phyloP scores from a whole-genome alignment of 2,888 invertebrate genomes.

The Auanema freiburgensis region DNA sequence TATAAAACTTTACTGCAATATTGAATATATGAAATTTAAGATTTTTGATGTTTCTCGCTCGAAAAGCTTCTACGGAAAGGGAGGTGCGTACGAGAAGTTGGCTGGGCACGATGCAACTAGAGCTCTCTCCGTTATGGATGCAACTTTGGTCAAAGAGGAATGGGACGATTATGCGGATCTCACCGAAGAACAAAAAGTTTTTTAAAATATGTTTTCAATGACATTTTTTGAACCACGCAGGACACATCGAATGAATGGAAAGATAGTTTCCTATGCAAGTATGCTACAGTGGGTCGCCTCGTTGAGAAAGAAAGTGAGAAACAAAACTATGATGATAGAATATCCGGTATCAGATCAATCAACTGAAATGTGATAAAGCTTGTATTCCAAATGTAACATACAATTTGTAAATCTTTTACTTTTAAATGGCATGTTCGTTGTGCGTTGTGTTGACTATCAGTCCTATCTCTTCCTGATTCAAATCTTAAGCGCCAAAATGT shows the following conservation, averaged over 20 bases:
- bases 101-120: constrained; percentile 61
- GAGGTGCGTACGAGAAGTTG: constrained; percentile 52
- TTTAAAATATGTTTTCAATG: not conserved
- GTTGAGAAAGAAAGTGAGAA: constrained; percentile 44
- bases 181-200: constrained; percentile 26
- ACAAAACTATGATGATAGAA: constrained; percentile 34
- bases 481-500: not conserved
- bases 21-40: constrained; percentile 24
- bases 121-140: constrained; percentile 56
- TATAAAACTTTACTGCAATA: not conserved
- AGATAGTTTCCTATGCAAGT: constrained; percentile 45
- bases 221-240: constrained; percentile 16
- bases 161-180: constrained; percentile 54
- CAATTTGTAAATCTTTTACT: not conserved
- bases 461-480: not conserved
- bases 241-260: constrained; percentile 50
- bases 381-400: not conserved
- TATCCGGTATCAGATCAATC: constrained; percentile 10
- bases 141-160: constrained; percentile 48
- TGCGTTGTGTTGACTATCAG: not conserved
- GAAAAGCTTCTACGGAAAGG: constrained; percentile 57
- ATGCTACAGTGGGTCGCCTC: constrained; percentile 51
- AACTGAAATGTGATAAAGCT: constrained; percentile 12
- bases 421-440: not conserved
- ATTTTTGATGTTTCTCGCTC: constrained; percentile 61